Percentiles rank a stretch among this genome's conserved stretches.
Conservation (phyloP, 2,888 invertebrate genomes). For the Therioaphis trifolii region DNA sequence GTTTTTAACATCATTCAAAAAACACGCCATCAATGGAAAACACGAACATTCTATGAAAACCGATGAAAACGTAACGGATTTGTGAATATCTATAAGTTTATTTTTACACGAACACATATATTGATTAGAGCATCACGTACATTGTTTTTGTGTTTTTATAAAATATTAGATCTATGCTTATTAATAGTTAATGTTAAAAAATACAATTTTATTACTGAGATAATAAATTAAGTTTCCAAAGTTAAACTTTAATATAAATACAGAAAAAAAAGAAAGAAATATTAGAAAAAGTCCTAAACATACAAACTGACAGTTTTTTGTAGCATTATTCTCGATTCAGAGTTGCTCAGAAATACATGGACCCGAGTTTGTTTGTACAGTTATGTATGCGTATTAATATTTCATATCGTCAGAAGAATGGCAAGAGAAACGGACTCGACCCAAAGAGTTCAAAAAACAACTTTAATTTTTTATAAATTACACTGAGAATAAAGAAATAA, state of each 20-base stretch:
- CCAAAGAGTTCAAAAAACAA: neutral
- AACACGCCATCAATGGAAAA: constrained; percentile 23
- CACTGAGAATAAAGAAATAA: neutral
- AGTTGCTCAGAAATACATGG: neutral
- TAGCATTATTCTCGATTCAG: constrained; percentile 2
- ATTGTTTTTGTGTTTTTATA: neutral
- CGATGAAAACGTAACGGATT: constrained; percentile 15
- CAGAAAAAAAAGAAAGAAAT: neutral
- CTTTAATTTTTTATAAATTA: no score
- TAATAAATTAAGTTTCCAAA: neutral
- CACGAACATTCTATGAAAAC: constrained; percentile 7
- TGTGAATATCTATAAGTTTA: constrained; percentile 5
- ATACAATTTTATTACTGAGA: neutral
- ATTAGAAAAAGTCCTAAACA: constrained; percentile 42
- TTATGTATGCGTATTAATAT: neutral
- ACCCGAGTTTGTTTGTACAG: constrained; percentile 22
- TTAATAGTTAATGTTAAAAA: neutral
- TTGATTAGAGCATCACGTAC: neutral
- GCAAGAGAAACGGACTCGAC: neutral
- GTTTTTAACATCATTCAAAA: neutral
- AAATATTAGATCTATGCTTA: neutral
- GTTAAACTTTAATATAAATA: neutral
- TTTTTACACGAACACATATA: constrained; percentile 40
- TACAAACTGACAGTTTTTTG: neutral
- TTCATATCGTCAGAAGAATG: constrained; percentile 3